phyloP scores from a whole-genome alignment of 2,888 invertebrate species.

The Scaptomyza tumidula region DNA sequence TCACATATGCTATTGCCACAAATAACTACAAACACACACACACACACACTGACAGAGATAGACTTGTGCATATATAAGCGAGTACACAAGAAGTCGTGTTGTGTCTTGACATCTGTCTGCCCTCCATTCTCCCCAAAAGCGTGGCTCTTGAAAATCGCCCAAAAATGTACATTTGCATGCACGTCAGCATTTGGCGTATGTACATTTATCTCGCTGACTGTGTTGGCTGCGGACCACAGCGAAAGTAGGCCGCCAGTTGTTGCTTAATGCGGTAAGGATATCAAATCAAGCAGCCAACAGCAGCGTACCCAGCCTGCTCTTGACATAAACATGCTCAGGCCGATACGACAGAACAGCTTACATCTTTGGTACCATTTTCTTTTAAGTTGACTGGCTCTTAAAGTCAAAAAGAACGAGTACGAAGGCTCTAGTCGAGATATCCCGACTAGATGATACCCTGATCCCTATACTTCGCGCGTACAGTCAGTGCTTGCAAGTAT shows the following conservation, averaged over 20 bases:
- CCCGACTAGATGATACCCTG: no score
- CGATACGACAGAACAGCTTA: not conserved
- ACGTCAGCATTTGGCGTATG: conserved; percentile 74
- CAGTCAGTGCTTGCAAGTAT: no score
- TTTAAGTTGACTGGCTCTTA: conserved; percentile 5
- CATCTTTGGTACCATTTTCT: not conserved
- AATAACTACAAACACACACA: conserved; percentile 24
- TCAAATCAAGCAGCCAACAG: conserved; percentile 20
- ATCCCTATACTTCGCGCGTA: no score
- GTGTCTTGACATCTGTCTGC: conserved; percentile 78
- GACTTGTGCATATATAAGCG: conserved; percentile 11
- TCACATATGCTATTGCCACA: conserved; percentile 59
- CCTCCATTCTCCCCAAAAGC: conserved; percentile 4
- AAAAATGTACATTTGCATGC: conserved; percentile 77
- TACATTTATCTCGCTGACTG: conserved; percentile 70
- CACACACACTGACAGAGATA: conserved; percentile 7
- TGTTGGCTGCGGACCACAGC: conserved; percentile 36
- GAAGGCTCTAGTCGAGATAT: no score
- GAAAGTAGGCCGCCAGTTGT: conserved; percentile 57
- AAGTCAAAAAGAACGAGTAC: not conserved
- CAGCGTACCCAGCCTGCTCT: not conserved
- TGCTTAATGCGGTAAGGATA: conserved; percentile 55
- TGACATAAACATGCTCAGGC: conserved; percentile 4
- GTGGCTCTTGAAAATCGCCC: conserved; percentile 48
- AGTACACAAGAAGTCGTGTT: conserved; percentile 52